Conservation (phyloP, 2,113 vertebrate species). For the Gobius niger region DNA sequence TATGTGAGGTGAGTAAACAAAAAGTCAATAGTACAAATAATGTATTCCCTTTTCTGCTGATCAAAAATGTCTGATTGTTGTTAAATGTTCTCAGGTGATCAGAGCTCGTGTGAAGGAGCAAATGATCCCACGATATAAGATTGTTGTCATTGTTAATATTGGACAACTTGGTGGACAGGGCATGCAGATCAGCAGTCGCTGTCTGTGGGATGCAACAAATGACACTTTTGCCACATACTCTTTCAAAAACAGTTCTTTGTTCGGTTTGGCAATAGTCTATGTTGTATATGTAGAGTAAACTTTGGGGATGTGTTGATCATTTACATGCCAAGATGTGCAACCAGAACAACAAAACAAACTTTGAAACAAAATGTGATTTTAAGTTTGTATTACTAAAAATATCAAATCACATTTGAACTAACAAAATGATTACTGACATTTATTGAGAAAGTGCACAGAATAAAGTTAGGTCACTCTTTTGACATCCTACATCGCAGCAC, state of each 20-base stretch:
- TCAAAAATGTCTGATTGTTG: neutral
- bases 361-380: neutral
- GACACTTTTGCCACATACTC: conserved; percentile 79
- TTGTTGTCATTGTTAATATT: conserved; percentile 82
- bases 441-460: conserved; percentile 49
- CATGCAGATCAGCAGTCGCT: conserved; percentile 84
- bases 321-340: neutral
- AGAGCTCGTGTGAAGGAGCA: conserved; percentile 84
- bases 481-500: conserved; percentile 74
- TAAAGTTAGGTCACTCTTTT: conserved; percentile 66
- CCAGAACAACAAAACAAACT: neutral
- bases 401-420: conserved; percentile 6
- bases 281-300: conserved; percentile 85
- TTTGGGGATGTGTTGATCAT: neutral
- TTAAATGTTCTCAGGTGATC: conserved; percentile 74
- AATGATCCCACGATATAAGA: conserved; percentile 84
- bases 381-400: conserved; percentile 21
- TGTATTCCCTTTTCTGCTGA: neutral
- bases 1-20: conserved; percentile 81
- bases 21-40: neutral
- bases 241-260: conserved; percentile 87
- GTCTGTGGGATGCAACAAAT: conserved; percentile 83
- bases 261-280: conserved; percentile 83
- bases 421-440: conserved; percentile 15
- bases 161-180: conserved; percentile 83